Evolutionary conservation across 2,113 vertebrate genomes (phyloP).

Genomic region (Uropsilus gracilis): DNA sequence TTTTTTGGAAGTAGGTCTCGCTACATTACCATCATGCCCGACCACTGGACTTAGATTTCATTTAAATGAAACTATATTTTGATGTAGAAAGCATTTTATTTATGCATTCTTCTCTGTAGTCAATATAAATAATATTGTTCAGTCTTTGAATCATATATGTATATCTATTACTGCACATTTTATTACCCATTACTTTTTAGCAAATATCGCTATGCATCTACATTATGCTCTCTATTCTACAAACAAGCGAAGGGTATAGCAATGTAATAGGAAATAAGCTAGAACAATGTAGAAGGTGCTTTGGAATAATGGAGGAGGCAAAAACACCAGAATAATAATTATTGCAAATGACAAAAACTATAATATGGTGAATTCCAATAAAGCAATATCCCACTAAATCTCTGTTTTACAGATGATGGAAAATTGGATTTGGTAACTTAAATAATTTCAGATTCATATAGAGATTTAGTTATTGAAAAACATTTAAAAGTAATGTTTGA

Average conservation of each 20-base stretch:
- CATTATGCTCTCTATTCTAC: neutral
- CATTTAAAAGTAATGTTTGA: neutral
- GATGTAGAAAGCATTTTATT: neutral
- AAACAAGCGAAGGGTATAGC: neutral
- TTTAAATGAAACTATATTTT: neutral
- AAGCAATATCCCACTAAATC: neutral
- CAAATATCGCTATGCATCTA: neutral
- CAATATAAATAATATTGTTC: neutral
- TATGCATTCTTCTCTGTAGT: neutral
- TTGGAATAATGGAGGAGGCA: neutral
- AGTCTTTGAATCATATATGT: neutral
- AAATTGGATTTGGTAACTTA: neutral
- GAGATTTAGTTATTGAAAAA: neutral
- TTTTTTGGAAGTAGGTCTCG: too few species aligned
- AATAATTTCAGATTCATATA: constrained; percentile 6
- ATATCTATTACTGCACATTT: neutral
- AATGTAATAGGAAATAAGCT: neutral
- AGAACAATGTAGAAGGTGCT: neutral
- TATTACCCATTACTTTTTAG: neutral
- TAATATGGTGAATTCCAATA: neutral
- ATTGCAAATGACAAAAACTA: neutral
- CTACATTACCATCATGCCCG: too few species aligned
- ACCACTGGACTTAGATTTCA: neutral
- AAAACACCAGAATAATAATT: neutral
- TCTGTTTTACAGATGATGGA: neutral